A percentile compares a stretch with the other conserved stretches of the same genome.
Conservation (phyloP, 2,797 vertebrate species). For the Caiman crocodilus region DNA sequence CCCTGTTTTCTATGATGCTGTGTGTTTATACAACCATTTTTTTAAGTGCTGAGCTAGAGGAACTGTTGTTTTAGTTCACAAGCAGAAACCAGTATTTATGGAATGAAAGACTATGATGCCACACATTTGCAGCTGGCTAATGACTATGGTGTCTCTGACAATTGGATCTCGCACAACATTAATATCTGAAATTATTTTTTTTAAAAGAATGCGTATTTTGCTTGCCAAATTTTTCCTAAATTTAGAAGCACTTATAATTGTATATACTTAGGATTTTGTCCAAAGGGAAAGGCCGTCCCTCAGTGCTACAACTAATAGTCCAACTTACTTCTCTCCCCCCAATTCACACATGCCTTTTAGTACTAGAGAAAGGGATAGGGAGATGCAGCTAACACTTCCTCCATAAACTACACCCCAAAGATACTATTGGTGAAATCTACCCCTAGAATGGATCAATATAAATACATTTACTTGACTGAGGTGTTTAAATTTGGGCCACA, state of each 20-base stretch:
- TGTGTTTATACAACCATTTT: not conserved
- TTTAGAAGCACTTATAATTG: not conserved
- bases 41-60: slow-evolving; percentile 42
- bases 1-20: too few species aligned
- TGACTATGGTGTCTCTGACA: slow-evolving; percentile 33
- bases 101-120: slow-evolving; percentile 1
- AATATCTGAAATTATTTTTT: slow-evolving; percentile 30
- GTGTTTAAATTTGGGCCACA: not conserved
- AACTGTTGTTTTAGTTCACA: slow-evolving; percentile 25
- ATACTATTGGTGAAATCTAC: not conserved
- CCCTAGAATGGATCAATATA: not conserved
- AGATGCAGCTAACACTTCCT: not conserved
- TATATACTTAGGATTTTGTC: not conserved
- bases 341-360: not conserved
- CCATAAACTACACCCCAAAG: not conserved
- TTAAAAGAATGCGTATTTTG: slow-evolving; percentile 3
- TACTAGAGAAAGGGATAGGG: not conserved
- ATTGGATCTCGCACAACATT: not conserved
- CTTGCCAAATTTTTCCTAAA: slow-evolving; percentile 21
- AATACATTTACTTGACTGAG: not conserved
- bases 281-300: not conserved
- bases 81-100: slow-evolving; percentile 35
- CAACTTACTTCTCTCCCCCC: not conserved
- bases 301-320: not conserved
- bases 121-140: slow-evolving; percentile 59